These are phyloP conservation scores for Esox masquinongy DNA, from an alignment of 2,797 vertebrate species.

Conservation along the genomic window DNA sequence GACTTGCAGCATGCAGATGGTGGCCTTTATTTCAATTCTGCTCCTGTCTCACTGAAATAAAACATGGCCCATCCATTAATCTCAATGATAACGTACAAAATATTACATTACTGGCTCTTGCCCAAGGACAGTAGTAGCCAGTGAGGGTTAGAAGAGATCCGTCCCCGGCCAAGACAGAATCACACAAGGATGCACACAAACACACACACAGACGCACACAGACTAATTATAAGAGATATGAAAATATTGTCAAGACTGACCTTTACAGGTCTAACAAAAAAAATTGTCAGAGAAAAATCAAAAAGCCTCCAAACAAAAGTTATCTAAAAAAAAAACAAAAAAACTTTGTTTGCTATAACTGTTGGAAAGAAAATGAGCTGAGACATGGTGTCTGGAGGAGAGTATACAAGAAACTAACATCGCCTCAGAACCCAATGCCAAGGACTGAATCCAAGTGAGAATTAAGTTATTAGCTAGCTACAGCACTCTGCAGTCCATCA, in stretches of 20 bases:
- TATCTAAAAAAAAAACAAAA: background rate
- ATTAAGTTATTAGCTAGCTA: constrained; percentile 6
- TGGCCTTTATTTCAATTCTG: constrained; percentile 29
- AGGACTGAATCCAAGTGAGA: constrained; percentile 9
- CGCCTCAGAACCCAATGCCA: background rate
- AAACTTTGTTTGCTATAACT: background rate
- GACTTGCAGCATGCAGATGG: constrained; percentile 23
- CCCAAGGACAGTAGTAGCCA: constrained; percentile 8
- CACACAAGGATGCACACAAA: background rate
- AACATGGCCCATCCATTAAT: constrained; percentile 7
- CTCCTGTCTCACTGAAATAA: background rate
- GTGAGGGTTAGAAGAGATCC: background rate
- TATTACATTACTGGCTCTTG: background rate
- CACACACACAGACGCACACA: background rate
- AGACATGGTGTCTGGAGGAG: background rate
- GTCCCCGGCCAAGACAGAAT: background rate
- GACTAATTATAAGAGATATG: background rate
- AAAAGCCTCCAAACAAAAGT: background rate
- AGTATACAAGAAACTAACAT: background rate
- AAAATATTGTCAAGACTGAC: background rate
- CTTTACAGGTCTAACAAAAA: background rate
- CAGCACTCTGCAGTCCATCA: background rate
- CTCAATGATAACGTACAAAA: background rate
- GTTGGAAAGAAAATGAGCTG: background rate
- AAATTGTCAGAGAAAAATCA: background rate